Conservation (phyloP, 2,113 vertebrate species). For the Lagopus muta region DNA sequence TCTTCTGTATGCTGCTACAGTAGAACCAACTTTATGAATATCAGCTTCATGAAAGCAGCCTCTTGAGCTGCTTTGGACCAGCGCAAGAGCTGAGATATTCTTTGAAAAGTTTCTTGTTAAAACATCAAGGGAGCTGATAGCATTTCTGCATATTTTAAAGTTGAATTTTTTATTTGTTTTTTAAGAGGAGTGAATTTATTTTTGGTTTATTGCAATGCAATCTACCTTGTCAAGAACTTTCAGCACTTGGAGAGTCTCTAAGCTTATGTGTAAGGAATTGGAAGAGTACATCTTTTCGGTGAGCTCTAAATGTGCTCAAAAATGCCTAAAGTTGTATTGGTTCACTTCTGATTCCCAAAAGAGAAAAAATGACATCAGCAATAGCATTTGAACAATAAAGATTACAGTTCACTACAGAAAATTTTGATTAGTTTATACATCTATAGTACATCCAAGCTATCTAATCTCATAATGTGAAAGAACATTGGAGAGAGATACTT, state of each 20-base stretch:
- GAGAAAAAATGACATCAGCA: neutral
- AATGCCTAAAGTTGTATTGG: neutral
- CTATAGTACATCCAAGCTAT: neutral
- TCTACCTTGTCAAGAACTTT: neutral
- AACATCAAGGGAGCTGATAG: constrained; percentile 56
- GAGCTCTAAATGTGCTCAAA: neutral
- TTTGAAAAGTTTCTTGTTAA: constrained; percentile 66
- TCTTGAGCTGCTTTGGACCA: constrained; percentile 64
- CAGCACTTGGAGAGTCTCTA: neutral
- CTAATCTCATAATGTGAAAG: neutral
- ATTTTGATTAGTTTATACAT: neutral
- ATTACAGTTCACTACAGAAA: neutral
- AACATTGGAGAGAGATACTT: neutral
- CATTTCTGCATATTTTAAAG: neutral
- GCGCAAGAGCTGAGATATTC: constrained; percentile 61
- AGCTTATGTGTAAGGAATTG: neutral
- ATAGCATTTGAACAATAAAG: neutral
- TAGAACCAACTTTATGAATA: constrained; percentile 69
- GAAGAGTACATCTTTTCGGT: neutral
- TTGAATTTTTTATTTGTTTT: neutral
- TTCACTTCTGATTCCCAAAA: neutral
- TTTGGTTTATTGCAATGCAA: neutral
- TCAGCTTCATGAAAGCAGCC: constrained; percentile 60
- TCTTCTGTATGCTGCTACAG: constrained; percentile 57
- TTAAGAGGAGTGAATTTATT: neutral